phyloP scores from a whole-genome alignment of 1,140 invertebrate species.

The Oreohelix idahoensis region DNA sequence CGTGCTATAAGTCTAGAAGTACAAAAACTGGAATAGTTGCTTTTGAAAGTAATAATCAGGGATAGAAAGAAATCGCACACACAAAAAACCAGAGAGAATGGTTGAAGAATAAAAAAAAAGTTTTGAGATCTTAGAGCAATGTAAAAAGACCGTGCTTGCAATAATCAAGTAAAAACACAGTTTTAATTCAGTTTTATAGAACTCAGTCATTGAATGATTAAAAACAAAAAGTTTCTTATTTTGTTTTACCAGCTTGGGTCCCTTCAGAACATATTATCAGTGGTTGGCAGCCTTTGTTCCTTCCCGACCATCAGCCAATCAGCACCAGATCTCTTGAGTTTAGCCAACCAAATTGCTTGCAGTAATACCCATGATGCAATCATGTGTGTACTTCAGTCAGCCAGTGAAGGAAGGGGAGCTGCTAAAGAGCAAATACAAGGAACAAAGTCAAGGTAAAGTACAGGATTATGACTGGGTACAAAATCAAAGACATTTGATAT shows the following conservation, averaged over 20 bases:
- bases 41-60: no score
- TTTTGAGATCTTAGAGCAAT: no score
- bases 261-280: not conserved
- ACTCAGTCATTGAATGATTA: not conserved
- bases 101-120: no score
- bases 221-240: not conserved
- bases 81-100: no score
- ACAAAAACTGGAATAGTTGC: no score
- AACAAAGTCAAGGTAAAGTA: conserved; percentile 25
- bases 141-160: no score
- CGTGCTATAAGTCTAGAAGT: no score
- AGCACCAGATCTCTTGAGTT: conserved; percentile 46
- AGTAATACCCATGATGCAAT: conserved; percentile 32
- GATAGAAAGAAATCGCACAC: no score
- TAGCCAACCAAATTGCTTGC: conserved; percentile 47
- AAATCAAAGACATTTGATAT: no score
- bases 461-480: no score
- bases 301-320: conserved; percentile 51
- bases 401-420: not conserved
- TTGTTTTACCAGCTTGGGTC: conserved; percentile 6
- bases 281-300: conserved; percentile 42
- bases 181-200: no score
- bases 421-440: not conserved
- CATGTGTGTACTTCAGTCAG: not conserved
- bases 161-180: no score